Evolutionary conservation across 1,140 invertebrate genomes (phyloP).

Genomic region (Drosophila athabasca): DNA sequence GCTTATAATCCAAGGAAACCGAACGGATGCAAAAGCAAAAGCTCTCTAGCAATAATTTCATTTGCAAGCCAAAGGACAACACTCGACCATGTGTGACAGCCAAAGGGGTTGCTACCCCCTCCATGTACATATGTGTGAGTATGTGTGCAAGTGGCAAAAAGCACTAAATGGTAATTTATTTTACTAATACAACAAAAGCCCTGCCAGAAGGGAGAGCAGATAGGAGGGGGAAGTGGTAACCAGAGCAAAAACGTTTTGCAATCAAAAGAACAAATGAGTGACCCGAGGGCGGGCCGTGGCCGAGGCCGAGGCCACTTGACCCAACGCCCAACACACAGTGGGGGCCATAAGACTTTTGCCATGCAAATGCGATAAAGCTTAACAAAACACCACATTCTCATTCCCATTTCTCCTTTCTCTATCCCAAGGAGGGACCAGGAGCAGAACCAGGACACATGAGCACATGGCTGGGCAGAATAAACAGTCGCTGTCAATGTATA

Average conservation of each 20-base stretch:
- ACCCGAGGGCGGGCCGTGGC: conserved; percentile 58
- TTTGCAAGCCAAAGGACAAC: conserved; percentile 78
- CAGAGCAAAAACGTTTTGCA: conserved; percentile 71
- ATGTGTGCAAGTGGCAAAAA: conserved; percentile 70
- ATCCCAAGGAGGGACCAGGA: neutral
- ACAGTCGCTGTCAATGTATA: conserved; percentile 78
- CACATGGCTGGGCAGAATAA: conserved; percentile 69
- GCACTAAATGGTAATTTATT: conserved; percentile 83
- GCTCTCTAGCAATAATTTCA: conserved; percentile 78
- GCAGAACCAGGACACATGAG: conserved; percentile 5
- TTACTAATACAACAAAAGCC: conserved; percentile 80
- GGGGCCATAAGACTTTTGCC: conserved; percentile 46
- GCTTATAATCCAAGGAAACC: conserved; percentile 69
- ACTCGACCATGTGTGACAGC: conserved; percentile 77
- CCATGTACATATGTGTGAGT: neutral
- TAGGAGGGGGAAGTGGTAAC: no score
- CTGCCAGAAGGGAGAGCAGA: conserved; percentile 10
- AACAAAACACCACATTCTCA: conserved; percentile 60
- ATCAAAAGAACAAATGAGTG: conserved; percentile 82
- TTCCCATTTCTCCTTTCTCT: neutral
- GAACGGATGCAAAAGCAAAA: conserved; percentile 76
- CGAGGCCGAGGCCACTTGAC: conserved; percentile 57
- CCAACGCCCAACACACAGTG: conserved; percentile 47
- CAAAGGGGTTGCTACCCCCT: conserved; percentile 7
- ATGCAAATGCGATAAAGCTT: conserved; percentile 80